Evolutionary conservation across 2,797 vertebrate genomes (phyloP), one percentile per base, ranked within the genome.

Genomic region (Sus cebifrons): DNA sequence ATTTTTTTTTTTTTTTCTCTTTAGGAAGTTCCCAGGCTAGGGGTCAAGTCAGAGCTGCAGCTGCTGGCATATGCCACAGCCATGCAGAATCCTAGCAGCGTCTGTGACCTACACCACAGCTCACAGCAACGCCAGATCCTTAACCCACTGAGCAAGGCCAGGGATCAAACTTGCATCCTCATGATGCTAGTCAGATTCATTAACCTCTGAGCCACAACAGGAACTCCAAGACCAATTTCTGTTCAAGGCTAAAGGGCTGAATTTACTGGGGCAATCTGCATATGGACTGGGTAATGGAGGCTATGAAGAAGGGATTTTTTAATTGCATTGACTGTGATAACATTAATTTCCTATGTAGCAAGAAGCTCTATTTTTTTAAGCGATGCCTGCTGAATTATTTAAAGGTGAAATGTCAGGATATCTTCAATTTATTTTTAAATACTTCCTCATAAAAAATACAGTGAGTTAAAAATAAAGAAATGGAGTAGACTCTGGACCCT

Each of bases 401-500:
- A 94, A 95, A 82, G 70, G 60, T 73, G 32, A 91, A 92, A 87
- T 84, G 92, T 90, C 94, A 87, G 75, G 71, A 74, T 95, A 78
- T 62, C 52, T 84, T 71, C 27, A 52, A 90, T 86, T 94, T 83
- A 96, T 95, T 94, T 96, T 68, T 79, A 90, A 97, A 86, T 92
- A 82, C 27, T 73, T 95, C 75, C 62, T 64, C 70, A 89, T 86
- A 82, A 93, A 97, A 85, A 85, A 67, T 95, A 56, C 77, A 94
- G 40, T 52, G 86, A 90, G 81, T 92, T 96, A 96, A 97, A 97
- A 95, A 96, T 95, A 75, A 83, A 83, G 52, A 70, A 74, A 20
- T 3, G 27, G 27, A 84, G 27, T 49, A 62, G 64, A 74, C 14
- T 64, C 75, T 83, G 82, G 86, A 25, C 86, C n/a, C 85, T 8